These are phyloP conservation scores for Mastigias papua DNA, from an alignment of 30 jellyfish, hydroid and myxozoan species.

Conservation along the genomic window DNA sequence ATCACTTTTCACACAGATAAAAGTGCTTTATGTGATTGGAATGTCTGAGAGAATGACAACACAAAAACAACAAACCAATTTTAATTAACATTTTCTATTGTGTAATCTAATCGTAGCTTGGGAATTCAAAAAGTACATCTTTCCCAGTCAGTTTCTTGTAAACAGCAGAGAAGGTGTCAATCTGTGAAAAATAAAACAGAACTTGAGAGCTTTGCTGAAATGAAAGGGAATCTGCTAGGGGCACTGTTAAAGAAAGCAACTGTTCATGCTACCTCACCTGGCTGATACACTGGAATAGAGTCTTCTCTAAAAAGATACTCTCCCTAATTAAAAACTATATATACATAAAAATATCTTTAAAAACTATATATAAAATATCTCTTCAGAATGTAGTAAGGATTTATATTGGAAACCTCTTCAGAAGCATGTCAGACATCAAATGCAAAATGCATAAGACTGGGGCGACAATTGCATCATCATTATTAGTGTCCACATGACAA, in stretches of 20 bases:
- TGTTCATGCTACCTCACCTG: too few relatives aligned
- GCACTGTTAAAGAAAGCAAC: neutral
- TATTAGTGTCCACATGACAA: too few relatives aligned
- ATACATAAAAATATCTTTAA: too few relatives aligned
- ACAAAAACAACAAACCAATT: neutral
- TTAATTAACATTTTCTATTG: neutral
- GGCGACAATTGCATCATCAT: constrained; percentile 80
- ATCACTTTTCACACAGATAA: too few relatives aligned
- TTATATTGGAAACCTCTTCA: too few relatives aligned
- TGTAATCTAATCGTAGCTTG: constrained; percentile 64
- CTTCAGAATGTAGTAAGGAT: too few relatives aligned
- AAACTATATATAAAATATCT: too few relatives aligned
- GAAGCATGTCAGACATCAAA: constrained; percentile 65
- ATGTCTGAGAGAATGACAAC: neutral
- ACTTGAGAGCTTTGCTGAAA: neutral
- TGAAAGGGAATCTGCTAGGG: neutral
- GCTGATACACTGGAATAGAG: too few relatives aligned
- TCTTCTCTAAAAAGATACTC: too few relatives aligned
- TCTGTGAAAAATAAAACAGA: constrained; percentile 29
- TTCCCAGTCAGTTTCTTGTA: constrained; percentile 97
- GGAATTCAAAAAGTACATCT: constrained; percentile 87
- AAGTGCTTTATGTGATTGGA: neutral
- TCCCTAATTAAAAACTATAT: too few relatives aligned
- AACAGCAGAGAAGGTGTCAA: constrained; percentile 96
- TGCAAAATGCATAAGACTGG: constrained; percentile 76